Evolutionary conservation across 2,113 vertebrate species (phyloP), one percentile per base, ranked within the genome.

Genomic region (Oryctolagus cuniculus): DNA sequence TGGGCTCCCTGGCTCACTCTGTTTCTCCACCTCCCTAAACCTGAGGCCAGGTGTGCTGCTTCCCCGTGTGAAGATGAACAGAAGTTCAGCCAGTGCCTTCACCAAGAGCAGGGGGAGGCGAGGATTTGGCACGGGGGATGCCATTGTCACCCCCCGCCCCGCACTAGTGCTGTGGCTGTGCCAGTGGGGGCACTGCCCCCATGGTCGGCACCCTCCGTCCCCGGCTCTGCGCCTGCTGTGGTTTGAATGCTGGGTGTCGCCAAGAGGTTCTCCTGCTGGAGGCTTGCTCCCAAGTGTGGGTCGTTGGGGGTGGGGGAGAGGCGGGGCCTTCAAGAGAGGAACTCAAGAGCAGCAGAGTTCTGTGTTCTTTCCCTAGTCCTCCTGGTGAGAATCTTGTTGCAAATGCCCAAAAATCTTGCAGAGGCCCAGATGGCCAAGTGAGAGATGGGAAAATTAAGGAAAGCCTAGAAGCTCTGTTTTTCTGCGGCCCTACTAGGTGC

Each of bases 41-140:
- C 63, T 10, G 4, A 24, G n/a, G 24, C 2, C 11, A 2, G 15
- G n/a, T 0, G 0, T 1, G 2, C 34, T 44, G 34, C 25, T 24
- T 64, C 38, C 38, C 49, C 36, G 38, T 10, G 5, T 1, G 25
- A 8, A 4, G 16, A 25, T 5, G 53, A 0, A 8, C 5, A 1
- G n/a, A 73, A 36, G 31, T 24, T 69, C 17, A 24, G 51, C 10
- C 34, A 38, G n/a, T 0, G 0, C 34, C 55, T 25, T 49, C n/a
- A 17, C 15, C 44, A 63, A n/a, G 81, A 11, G 24, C 1, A 0
- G 2, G 1, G 34, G 63, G 72, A 17, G 34, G 15, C 13, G 1
- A 9, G 12, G 79, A 36, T 9, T 13, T 10, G 1, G n/a, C 34
- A 34, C 34, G 25, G 38, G 5, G 49, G 11, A 61, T 78, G 36